Base-by-base conservation (phyloP, 1,140 invertebrate species). In the Drosophila bifasciata region DNA sequence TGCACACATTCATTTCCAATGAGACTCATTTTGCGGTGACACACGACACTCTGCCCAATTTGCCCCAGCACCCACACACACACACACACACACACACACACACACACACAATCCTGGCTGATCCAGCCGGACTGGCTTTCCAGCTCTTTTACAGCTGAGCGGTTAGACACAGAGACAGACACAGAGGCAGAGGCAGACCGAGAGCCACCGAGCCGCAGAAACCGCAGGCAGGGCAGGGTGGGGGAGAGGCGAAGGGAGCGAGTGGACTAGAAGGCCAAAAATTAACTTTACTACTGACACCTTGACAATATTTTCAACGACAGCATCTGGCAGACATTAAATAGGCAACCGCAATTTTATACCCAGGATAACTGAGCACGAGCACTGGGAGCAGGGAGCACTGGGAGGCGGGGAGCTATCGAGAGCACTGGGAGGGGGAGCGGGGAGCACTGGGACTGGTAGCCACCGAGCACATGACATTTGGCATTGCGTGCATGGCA, bases 271-370 rank as follows among this genome's bases (percentile, higher is more conserved):
- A 69, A 64, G 70, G 46, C 63, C 68, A 62, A 44, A 88, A 88
- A 88, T 89, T 89, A 88, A 88, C 83, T 88, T 70, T 70, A 89
- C 83, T 89, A 76, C 75, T 64, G 83, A 83, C 83, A 89, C 83
- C 83, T 88, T 88, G 84, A 89, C 84, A 89, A 89, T 81, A 81
- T 86, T 86, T 78, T 76, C 71, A 64, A 56, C 53, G 59, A 61
- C 61, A 74, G 68, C 46, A 66, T 60, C 44, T 59, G 55, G 41
- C 25, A 56, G 66, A 68, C 66, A 69, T 69, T 69, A 58, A 64
- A 56, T 53, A 58, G 60, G 51, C 28, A 57, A 72, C 46, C 58
- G 75, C 68, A 69, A 57, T 44, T 62, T 62, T 62, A 62, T 62
- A 40, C 59, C 52, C 49, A 19, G 58, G 32, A 41, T 15, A 4